Percentiles rank a stretch among this genome's conserved stretches.
These are phyloP conservation scores for Eulimnadia texana DNA, from an alignment of 1,140 invertebrate genomes.

Conservation along the genomic window DNA sequence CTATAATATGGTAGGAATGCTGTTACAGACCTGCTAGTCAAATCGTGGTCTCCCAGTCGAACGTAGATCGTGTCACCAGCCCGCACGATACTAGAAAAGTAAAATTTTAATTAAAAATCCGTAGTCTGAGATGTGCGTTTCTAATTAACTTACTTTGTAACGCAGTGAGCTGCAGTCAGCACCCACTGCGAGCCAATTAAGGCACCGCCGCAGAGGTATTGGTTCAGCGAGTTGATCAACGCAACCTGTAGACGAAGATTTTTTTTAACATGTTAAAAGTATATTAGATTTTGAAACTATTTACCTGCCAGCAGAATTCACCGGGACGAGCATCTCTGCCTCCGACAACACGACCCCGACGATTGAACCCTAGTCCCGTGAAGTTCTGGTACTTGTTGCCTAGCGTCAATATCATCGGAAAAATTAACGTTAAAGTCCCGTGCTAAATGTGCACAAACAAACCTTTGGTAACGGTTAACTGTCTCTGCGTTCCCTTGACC, in stretches of 20 bases:
- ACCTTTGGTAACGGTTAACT: no score
- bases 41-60: slow-evolving; percentile 80
- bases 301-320: slow-evolving; percentile 81
- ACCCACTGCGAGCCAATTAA: slow-evolving; percentile 90
- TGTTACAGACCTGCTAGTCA: slow-evolving; percentile 40
- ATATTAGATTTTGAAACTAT: background rate
- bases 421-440: no score
- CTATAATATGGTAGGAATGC: no score
- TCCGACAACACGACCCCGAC: slow-evolving; percentile 63
- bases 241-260: no score
- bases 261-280: background rate
- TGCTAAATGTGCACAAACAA: no score
- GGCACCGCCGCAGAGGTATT: slow-evolving; percentile 87
- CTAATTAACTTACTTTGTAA: slow-evolving; percentile 59
- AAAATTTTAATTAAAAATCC: no score
- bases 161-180: slow-evolving; percentile 86
- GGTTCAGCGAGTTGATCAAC: slow-evolving; percentile 80
- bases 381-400: background rate
- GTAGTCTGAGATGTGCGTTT: no score
- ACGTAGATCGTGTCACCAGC: slow-evolving; percentile 83
- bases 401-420: background rate
- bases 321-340: slow-evolving; percentile 74
- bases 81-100: slow-evolving; percentile 55
- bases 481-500: slow-evolving; percentile 46
- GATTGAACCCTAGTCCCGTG: slow-evolving; percentile 16